Conservation (phyloP, 2,113 vertebrate genomes). For the Cryptotis parvus region DNA sequence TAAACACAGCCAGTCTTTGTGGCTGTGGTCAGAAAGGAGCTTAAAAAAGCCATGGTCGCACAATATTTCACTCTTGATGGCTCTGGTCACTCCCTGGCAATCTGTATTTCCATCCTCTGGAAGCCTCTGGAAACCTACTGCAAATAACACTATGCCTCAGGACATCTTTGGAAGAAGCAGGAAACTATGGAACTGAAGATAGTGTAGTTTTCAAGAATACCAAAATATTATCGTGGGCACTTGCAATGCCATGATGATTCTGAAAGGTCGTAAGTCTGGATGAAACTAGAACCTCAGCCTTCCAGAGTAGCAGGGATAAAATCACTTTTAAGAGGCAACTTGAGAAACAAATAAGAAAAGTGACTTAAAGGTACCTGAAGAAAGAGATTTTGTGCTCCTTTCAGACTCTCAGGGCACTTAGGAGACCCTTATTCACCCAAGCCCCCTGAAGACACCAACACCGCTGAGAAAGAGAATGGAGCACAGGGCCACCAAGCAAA, state of each 20-base stretch:
- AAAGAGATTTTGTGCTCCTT: not conserved
- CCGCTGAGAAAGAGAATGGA: not conserved
- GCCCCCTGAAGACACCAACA: not conserved
- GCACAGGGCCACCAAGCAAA: not conserved
- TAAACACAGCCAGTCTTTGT: not conserved
- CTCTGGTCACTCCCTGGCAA: not conserved
- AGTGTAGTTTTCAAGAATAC: not conserved
- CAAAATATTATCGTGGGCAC: not conserved
- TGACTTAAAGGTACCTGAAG: not conserved
- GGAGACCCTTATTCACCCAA: not conserved
- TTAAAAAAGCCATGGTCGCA: not conserved
- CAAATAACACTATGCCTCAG: not conserved
- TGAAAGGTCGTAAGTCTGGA: slow-evolving; percentile 38
- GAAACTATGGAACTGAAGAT: not conserved
- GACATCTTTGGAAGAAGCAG: not conserved
- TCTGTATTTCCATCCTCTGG: not conserved
- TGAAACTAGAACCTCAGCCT: slow-evolving; percentile 12
- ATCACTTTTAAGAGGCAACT: not conserved
- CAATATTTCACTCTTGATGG: not conserved
- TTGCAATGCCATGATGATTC: slow-evolving; percentile 8
- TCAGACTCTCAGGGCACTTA: not conserved
- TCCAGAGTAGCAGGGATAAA: not conserved
- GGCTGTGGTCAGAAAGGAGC: slow-evolving; percentile 5
- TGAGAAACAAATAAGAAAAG: slow-evolving; percentile 27
- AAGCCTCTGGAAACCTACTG: not conserved